Evolutionary conservation across 2,113 vertebrate species (phyloP).

Genomic region (Zosterops hypoxanthus): DNA sequence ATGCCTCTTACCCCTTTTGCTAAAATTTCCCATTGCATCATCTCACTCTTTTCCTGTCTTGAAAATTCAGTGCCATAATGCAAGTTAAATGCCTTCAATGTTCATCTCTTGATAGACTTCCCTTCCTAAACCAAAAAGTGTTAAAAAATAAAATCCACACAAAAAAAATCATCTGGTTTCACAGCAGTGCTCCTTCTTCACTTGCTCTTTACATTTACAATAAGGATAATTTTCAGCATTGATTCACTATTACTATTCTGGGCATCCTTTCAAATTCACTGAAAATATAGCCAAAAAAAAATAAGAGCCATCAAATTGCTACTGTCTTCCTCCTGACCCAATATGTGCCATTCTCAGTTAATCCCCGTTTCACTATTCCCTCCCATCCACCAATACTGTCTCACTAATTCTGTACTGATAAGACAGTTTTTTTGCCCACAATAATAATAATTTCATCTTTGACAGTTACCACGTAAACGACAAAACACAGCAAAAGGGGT

Average conservation of each 20-base stretch:
- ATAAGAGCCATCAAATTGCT: constrained; percentile 8
- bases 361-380: not conserved
- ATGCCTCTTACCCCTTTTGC: not conserved
- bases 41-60: not conserved
- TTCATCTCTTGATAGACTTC: not conserved
- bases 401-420: not conserved
- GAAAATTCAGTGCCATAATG: not conserved
- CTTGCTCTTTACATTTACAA: constrained; percentile 40
- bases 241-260: constrained; percentile 47
- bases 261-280: not conserved
- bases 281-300: constrained; percentile 24
- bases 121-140: not conserved
- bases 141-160: constrained; percentile 11
- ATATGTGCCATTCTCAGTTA: not conserved
- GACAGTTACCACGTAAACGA: not conserved
- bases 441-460: not conserved
- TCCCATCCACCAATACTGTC: not conserved
- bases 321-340: not conserved
- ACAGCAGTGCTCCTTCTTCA: not conserved
- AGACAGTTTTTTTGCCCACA: not conserved
- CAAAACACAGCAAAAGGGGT: not conserved
- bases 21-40: not conserved
- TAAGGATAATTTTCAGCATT: constrained; percentile 36
- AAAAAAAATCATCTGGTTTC: not conserved
- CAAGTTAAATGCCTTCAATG: not conserved